phyloP scores from a whole-genome alignment of 1,140 invertebrate genomes.

The Papilio polytes region DNA sequence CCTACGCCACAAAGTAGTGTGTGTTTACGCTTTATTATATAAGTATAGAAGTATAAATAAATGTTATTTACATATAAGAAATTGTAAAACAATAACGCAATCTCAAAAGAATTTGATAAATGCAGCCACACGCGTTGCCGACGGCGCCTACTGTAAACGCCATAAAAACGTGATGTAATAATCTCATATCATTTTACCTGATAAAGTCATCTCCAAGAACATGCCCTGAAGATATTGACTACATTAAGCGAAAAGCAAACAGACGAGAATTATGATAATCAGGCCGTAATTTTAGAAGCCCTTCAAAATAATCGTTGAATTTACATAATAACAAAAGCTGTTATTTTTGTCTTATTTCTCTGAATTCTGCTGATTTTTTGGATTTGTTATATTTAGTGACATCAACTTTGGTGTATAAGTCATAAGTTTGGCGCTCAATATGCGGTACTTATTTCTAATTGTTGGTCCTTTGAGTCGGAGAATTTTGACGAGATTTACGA shows the following conservation, averaged over 20 bases:
- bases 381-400: background rate
- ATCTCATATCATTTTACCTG: conserved; percentile 1
- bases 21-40: too few species aligned
- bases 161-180: background rate
- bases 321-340: background rate
- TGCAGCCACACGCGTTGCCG: background rate
- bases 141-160: background rate
- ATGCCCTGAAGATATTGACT: conserved; percentile 24
- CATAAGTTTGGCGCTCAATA: background rate
- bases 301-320: background rate
- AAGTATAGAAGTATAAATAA: background rate
- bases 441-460: background rate
- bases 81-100: background rate
- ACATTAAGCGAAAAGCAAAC: conserved; percentile 13
- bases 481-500: background rate
- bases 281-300: background rate
- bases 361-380: background rate
- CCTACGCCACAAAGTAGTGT: too few species aligned
- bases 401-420: background rate
- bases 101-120: background rate
- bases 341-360: background rate
- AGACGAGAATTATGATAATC: conserved; percentile 5
- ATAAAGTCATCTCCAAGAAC: conserved; percentile 7
- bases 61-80: background rate
- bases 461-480: conserved; percentile 9